Evolutionary conservation across 2,113 vertebrate genomes (phyloP), one percentile per base, ranked within the genome.

Genomic region (Geothlypis trichas): DNA sequence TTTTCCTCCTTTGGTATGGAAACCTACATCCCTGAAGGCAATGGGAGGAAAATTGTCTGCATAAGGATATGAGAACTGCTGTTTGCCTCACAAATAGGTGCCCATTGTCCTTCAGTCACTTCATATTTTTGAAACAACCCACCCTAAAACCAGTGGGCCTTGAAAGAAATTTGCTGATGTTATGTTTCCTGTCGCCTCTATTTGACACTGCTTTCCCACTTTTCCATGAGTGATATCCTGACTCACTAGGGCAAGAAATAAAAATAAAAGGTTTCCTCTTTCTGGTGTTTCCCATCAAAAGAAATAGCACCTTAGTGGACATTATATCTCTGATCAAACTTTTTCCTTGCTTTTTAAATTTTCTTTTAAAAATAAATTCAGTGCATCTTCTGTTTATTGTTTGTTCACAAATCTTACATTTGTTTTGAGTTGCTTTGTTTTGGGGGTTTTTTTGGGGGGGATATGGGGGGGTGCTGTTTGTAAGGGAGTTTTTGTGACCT

Each of bases 401-500:
- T 51, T 51, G 52, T 54, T 30, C 30, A 54, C 28, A 54, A 54
- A 30, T 54, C 28, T 11, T 87, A 28, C 2, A 20, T 51, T 67
- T 54, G 10, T 11, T 65, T 44, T 61, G 5, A 2, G 39, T 46
- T 55, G 2, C 4, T 77, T 52, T 63, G 46, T 18, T 55, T 65
- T 18, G 9, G 21, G 6, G 7, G 1, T 26, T 10, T 24, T 58
- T 59, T 35, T 35, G 10, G 9, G 24, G 15, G 58, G 57, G 10
- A 39, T 39, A 39, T 17, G 11, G 5, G 1, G 5, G 7, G 2
- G 1, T 35, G 30, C 16, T 44, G 5, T 59, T 77, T 69, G 7
- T 0, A 0, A 46, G n/a, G 18, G 13, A 0, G 4, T 4, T 15
- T 81, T 76, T 52, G 19, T 35, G 2, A 3, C 10, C 4, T 71